Base-by-base conservation (phyloP, 2,113 vertebrate species). In the Callorhinus ursinus region DNA sequence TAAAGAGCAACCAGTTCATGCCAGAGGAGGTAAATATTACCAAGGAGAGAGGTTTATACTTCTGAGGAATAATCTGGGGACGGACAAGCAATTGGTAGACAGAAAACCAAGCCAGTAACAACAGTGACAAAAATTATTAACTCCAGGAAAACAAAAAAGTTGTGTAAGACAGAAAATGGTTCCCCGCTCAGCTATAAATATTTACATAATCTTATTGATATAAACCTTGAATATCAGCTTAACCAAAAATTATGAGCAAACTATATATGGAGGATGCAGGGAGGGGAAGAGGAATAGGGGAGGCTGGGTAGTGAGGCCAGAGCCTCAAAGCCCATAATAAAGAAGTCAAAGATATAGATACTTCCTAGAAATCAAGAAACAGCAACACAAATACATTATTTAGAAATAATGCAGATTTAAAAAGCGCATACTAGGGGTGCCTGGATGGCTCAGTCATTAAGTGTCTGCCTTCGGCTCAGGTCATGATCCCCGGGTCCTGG, bases 181-280 rank as follows among this genome's bases (percentile, higher is more conserved):
- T 96, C 42, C 14, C 36, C 76, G 21, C 13, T 93, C 69, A 96
- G 53, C 14, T 90, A 14, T 95, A 13, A 86, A 88, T 39, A 80
- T 51, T 96, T 86, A 89, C 4, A 88, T 80, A 80, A 94, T 91
- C 88, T 88, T 88, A 92, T 59, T 82, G 85, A 69, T n/a, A 94
- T 63, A 86, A 92, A 94, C 72, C 13, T 49, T 59, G 63, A 63
- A 39, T 88, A 89, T 57, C 14, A 31, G 3, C 51, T 31, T 93
- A 88, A 53, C 36, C 12, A 74, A 94, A 96, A 95, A 95, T 77
- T 88, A 80, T 61, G 5, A 96, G 88, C 42, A 80, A 96, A 81
- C 61, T 92, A 76, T 33, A 76, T n/a, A 69, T 26, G 24, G 59
- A 93, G 22, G 31, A 69, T 80, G 57, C 80, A 93, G 49, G 7